phyloP scores from a whole-genome alignment of 2,113 vertebrate genomes.

The Ptilonorhynchus violaceus region DNA sequence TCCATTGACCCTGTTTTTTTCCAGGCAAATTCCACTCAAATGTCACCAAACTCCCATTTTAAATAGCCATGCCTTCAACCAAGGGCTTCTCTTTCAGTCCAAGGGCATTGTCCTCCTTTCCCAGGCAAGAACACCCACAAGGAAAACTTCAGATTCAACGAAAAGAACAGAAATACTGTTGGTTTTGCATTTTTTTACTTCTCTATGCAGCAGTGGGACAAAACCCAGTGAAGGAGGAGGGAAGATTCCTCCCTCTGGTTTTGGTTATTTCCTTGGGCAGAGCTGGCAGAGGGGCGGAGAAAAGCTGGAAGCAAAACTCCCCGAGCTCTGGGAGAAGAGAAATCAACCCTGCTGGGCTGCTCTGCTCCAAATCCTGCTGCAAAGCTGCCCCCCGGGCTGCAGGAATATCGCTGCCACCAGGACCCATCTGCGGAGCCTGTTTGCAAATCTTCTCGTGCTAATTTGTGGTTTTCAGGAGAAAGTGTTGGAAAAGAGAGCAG shows the following conservation, averaged over 20 bases:
- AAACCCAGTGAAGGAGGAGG: not conserved
- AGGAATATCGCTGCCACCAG: accelerated
- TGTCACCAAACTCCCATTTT: not conserved
- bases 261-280: not conserved
- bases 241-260: not conserved
- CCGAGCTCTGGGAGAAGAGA: not conserved
- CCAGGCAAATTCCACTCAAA: not conserved
- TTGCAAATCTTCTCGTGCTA: not conserved
- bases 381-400: not conserved
- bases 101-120: not conserved
- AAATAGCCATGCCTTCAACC: not conserved
- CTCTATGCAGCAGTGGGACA: not conserved
- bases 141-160: not conserved
- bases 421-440: not conserved
- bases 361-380: not conserved
- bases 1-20: not conserved
- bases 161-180: not conserved
- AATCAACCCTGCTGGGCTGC: not conserved
- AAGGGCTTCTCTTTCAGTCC: not conserved
- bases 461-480: constrained; percentile 20
- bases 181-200: not conserved
- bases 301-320: not conserved
- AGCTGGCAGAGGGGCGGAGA: not conserved
- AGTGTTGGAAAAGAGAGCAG: not conserved
- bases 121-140: not conserved